These are phyloP conservation scores for Acipenser transmontanus DNA, from an alignment of 2,797 vertebrate genomes.

Conservation along the genomic window DNA sequence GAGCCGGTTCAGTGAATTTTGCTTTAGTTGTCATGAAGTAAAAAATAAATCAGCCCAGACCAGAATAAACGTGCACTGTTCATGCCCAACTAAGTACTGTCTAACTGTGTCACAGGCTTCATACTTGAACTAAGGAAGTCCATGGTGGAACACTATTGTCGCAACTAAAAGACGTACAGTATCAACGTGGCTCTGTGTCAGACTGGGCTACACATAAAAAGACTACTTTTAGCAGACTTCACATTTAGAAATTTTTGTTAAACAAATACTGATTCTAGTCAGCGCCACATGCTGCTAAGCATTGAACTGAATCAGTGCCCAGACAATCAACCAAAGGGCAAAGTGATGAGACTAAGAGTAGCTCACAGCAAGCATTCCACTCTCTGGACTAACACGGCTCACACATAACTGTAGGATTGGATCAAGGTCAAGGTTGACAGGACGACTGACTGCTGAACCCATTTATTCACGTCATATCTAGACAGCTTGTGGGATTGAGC, in stretches of 20 bases:
- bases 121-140: conserved; percentile 21
- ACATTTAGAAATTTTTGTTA: background rate
- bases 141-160: conserved; percentile 11
- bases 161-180: conserved; percentile 9
- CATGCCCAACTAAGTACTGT: conserved; percentile 29
- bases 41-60: conserved; percentile 27
- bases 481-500: conserved; percentile 20
- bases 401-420: conserved; percentile 22
- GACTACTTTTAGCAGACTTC: background rate
- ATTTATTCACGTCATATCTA: conserved; percentile 36
- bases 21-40: conserved; percentile 12
- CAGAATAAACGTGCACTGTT: conserved; percentile 23
- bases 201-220: conserved; percentile 19
- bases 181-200: conserved; percentile 14
- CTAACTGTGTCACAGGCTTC: conserved; percentile 17
- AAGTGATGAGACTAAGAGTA: conserved; percentile 19
- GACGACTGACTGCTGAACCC: conserved; percentile 29
- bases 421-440: conserved; percentile 48
- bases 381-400: conserved; percentile 23
- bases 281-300: conserved; percentile 20
- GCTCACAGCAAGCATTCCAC: conserved; percentile 25
- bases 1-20: conserved; percentile 19
- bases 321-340: conserved; percentile 33
- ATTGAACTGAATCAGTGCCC: conserved; percentile 48
- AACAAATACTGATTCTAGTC: conserved; percentile 5